A percentile compares a stretch with the other conserved stretches of the same genome.
Evolutionary conservation across 1,140 invertebrate genomes (phyloP).

Genomic region (Eumaeus atala): DNA sequence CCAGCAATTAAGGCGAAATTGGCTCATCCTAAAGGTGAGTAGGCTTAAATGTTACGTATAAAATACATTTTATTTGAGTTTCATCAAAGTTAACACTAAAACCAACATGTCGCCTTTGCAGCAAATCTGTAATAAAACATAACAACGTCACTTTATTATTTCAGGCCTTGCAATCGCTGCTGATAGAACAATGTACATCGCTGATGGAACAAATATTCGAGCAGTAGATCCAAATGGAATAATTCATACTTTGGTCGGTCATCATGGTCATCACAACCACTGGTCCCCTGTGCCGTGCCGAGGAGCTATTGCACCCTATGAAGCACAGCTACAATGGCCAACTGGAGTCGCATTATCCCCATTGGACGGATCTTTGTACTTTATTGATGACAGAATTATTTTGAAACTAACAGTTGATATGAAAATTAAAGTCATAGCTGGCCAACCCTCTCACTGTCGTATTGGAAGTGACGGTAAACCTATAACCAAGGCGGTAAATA

Average conservation of each 20-base stretch:
- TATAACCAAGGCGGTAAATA: conserved; percentile 46
- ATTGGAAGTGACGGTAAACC: conserved; percentile 63
- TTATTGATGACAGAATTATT: conserved; percentile 95
- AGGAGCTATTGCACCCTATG: conserved; percentile 84
- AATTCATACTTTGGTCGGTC: conserved; percentile 95
- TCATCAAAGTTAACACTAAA: background rate
- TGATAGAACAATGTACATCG: conserved; percentile 94
- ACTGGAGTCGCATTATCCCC: conserved; percentile 94
- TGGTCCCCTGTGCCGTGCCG: conserved; percentile 92
- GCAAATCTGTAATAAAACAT: background rate
- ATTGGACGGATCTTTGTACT: conserved; percentile 93
- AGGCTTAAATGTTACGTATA: background rate
- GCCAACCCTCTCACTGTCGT: conserved; percentile 90
- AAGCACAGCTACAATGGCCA: conserved; percentile 96
- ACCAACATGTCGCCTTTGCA: background rate
- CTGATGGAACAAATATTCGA: conserved; percentile 94
- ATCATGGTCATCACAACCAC: conserved; percentile 92
- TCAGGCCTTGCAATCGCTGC: conserved; percentile 89
- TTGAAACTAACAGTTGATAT: conserved; percentile 92
- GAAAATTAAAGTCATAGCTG: conserved; percentile 92
- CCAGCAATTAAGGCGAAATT: conserved; percentile 91
- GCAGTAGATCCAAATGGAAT: conserved; percentile 92
- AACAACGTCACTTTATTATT: conserved; percentile 16
- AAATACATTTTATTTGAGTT: background rate
- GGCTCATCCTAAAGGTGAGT: conserved; percentile 94